These are phyloP conservation scores for Anthoscopus minutus DNA, from an alignment of 2,113 vertebrate species.

Conservation along the genomic window DNA sequence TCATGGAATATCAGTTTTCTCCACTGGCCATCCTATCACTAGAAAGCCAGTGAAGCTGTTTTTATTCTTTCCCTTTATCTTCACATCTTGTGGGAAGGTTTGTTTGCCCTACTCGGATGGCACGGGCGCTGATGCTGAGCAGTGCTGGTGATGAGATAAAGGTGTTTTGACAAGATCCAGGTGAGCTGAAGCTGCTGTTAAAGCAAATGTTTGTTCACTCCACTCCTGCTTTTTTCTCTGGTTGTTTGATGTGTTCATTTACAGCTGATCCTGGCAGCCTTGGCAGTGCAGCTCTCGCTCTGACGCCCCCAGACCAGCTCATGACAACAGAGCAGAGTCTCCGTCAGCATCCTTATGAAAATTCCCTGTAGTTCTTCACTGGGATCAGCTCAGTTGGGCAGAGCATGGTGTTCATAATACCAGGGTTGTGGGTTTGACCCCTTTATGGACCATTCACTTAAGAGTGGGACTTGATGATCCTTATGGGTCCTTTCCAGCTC, in stretches of 20 bases:
- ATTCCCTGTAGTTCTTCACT: not conserved
- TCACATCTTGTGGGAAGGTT: not conserved
- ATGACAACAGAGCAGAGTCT: not conserved
- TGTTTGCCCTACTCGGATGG: not conserved
- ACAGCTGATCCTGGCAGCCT: not conserved
- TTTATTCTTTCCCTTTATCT: not conserved
- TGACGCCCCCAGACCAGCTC: not conserved
- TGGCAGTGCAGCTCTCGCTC: not conserved
- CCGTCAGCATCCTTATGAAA: not conserved
- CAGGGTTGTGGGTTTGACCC: not conserved
- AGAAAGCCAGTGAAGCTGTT: not conserved
- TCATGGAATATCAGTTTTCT: not conserved
- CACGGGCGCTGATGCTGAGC: not conserved
- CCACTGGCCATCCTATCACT: not conserved
- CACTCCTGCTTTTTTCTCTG: not conserved
- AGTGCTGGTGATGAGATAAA: not conserved
- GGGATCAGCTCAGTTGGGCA: not conserved
- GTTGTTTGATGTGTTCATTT: not conserved
- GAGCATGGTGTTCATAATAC: not conserved
- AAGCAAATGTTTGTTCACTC: not conserved
- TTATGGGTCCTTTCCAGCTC: not conserved
- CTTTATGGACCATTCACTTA: not conserved
- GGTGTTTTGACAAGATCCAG: not conserved
- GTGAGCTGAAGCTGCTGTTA: not conserved
- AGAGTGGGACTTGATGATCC: not conserved